These are phyloP conservation scores for Sus cebifrons DNA, from an alignment of 2,797 vertebrate genomes.

Conservation along the genomic window DNA sequence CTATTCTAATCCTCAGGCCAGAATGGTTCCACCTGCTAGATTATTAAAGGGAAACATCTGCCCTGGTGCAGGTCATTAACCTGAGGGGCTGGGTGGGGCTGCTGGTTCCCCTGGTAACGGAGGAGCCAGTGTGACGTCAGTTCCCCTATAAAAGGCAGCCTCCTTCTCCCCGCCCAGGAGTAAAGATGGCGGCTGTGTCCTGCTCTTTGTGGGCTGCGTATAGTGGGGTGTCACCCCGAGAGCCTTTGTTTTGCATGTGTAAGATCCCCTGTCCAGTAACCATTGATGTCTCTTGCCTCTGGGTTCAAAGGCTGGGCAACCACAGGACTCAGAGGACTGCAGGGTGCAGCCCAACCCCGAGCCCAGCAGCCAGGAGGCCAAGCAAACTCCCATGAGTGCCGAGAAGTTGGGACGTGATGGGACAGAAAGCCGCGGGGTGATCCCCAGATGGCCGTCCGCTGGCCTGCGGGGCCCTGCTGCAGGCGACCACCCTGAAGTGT, in stretches of 20 bases:
- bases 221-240: too few relatives aligned
- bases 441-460: neutral
- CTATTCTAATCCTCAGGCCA: neutral
- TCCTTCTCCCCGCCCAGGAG: accelerated
- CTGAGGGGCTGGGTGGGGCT: neutral
- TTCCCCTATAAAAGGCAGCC: neutral
- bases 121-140: neutral
- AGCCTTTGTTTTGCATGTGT: neutral
- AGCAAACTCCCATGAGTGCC: neutral
- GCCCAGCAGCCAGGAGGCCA: too few relatives aligned
- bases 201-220: too few relatives aligned
- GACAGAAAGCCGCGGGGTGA: neutral
- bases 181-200: neutral
- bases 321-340: neutral
- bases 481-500: neutral
- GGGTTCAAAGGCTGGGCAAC: neutral
- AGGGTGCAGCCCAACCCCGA: too few relatives aligned
- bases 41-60: neutral
- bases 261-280: neutral
- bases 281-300: neutral
- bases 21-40: neutral
- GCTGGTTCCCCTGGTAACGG: neutral
- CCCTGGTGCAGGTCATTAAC: neutral
- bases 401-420: neutral
- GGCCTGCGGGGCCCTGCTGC: neutral